Base-by-base conservation (phyloP, 2,113 vertebrate genomes). In the Misgurnus anguillicaudatus region DNA sequence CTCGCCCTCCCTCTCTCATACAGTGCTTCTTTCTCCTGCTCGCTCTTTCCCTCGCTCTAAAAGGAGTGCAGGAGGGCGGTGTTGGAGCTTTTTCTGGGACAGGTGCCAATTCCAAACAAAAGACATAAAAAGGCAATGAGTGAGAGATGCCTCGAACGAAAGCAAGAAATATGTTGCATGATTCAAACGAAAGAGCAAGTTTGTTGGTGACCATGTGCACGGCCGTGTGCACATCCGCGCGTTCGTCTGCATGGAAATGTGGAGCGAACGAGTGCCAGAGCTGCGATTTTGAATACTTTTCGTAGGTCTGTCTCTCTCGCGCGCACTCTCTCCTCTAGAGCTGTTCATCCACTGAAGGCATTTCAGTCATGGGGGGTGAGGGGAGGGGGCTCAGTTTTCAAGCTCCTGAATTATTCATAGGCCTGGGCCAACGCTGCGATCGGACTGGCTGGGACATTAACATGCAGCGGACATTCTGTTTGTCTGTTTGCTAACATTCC, bases 401-500 rank as follows among this genome's bases (percentile, higher is more conserved):
- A 86, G 84, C 90, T 91, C 60, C 88, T 95, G 94, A 94, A 96
- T 96, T 94, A 96, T 96, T 96, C 95, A 97, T 95, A 89, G 89
- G 92, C 92, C 90, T 68, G 86, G 90, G 91, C 89, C 91, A 90
- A 90, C 77, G 87, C 92, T 93, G 92, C 90, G 87, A 86, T 93
- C 89, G 92, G 90, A 94, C 92, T 94, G 92, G 91, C 90, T 90
- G 90, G 85, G 90, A 82, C 89, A 94, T 94, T 94, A 95, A 94
- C 95, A 95, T 95, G 94, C 94, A 94, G 85, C 92, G 91, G 91
- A 93, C 94, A 93, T 92, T 93, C 94, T 91, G 93, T 90, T 91
- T 94, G 94, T 95, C 93, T 96, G 94, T 96, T 95, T 96, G 92
- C 92, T 94, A 92, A 95, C 95, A 95, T 95, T 96, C 94, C 93